Base-by-base conservation (phyloP, 2,888 invertebrate species). In the Phania funesta region DNA sequence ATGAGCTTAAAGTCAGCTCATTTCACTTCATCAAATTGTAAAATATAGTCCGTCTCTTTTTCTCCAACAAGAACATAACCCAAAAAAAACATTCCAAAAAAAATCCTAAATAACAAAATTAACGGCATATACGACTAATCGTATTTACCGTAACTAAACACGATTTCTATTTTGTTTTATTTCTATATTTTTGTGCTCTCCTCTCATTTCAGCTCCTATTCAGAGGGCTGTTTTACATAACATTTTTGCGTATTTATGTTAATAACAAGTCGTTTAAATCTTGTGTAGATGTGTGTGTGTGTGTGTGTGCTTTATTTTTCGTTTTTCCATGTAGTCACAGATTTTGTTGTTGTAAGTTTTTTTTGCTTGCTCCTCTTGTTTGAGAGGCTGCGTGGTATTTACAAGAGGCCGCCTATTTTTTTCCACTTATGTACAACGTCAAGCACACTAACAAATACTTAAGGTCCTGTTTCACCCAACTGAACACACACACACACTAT, bases 191-290 rank as follows among this genome's bases (percentile, higher is more conserved):
- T 62, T 18, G 35, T 7, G 1, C 38, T 73, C 67, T 44, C 32
- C 54, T 80, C 56, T 48, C 38, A 44, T 87, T 88, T 87, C 84
- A 18, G 26, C 9, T 11, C 38, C 9, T 16, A 32, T 50, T 24
- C n/a, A n/a, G n/a, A n/a, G n/a, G n/a, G n/a, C n/a, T n/a, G n/a
- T 56, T 22, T 32, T 76, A 68, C 68, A 68, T 88, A 88, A 89
- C 87, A 87, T 88, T 87, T 88, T 88, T 89, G 88, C 89, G 90
- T 89, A 87, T 89, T 88, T 89, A 88, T 88, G 88, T 89, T 88
- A 88, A 88, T 88, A 88, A 89, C 82, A 80, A 56, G 54, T 35
- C 22, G 32, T 52, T 67, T 48, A 50, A 48, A 52, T 20, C 32
- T 64, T 29, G 46, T 18, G n/a, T 46, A 5, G 24, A 13, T 75